Evolutionary conservation across 2,888 invertebrate species (phyloP).

Genomic region (Acanthopleura granulata): DNA sequence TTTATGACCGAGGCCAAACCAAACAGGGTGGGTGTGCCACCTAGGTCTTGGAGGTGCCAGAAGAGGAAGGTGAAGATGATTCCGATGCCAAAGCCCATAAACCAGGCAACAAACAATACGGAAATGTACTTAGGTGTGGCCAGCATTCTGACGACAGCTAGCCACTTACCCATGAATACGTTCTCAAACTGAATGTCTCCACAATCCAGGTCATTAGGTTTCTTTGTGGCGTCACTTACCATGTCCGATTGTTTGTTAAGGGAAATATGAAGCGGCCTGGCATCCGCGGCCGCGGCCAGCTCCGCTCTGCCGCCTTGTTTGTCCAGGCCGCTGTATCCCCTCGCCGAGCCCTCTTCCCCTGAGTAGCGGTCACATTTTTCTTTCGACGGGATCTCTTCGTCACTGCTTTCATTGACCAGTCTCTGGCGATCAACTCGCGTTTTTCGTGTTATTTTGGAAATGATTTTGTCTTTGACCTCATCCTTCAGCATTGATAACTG

Average conservation of each 20-base stretch:
- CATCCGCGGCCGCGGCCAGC: conserved; percentile 29
- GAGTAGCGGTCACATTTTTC: neutral
- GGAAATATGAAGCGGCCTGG: conserved; percentile 73
- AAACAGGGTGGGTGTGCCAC: conserved; percentile 96
- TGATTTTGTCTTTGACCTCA: conserved; percentile 58
- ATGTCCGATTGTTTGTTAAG: conserved; percentile 52
- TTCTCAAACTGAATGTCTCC: conserved; percentile 23
- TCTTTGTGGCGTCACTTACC: conserved; percentile 56
- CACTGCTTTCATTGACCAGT: conserved; percentile 43
- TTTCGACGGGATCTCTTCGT: conserved; percentile 3
- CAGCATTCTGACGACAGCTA: conserved; percentile 90
- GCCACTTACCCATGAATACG: conserved; percentile 77
- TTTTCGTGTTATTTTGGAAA: conserved; percentile 44
- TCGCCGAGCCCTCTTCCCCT: no score
- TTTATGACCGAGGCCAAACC: conserved; percentile 99
- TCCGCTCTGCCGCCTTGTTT: conserved; percentile 21
- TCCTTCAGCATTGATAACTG: conserved; percentile 53
- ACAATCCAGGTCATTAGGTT: conserved; percentile 35
- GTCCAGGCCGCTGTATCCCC: neutral
- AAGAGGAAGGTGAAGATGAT: conserved; percentile 98
- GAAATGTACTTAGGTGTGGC: conserved; percentile 86
- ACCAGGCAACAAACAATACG: conserved; percentile 95
- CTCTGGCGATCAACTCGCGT: conserved; percentile 46
- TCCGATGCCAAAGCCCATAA: conserved; percentile 99
- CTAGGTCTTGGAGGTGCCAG: conserved; percentile 92